Evolutionary conservation across 2,113 vertebrate genomes (phyloP).

Genomic region (Hypomesus transpacificus): DNA sequence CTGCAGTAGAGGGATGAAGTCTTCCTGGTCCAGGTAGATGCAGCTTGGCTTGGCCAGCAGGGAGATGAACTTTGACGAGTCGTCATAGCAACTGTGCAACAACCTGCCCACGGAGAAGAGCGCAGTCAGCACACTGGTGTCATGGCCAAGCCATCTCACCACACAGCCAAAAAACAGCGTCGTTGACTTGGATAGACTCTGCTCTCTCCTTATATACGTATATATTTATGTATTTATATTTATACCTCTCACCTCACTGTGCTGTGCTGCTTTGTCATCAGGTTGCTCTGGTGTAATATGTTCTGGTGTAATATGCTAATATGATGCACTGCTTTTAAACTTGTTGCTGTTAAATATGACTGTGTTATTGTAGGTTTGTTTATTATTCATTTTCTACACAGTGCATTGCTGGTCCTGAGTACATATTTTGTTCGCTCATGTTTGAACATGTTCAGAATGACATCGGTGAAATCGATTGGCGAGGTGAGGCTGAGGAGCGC

Average conservation of each 20-base stretch:
- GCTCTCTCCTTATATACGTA: too few relatives aligned
- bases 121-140: not conserved
- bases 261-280: too few relatives aligned
- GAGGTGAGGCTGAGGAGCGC: not conserved
- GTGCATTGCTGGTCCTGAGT: too few relatives aligned
- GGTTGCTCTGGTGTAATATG: too few relatives aligned
- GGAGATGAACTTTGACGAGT: constrained; percentile 86
- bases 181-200: too few relatives aligned
- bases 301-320: too few relatives aligned
- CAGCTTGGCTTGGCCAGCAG: constrained; percentile 87
- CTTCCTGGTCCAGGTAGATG: constrained; percentile 89
- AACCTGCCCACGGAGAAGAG: constrained; percentile 69
- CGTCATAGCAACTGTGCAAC: constrained; percentile 88
- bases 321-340: too few relatives aligned
- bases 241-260: too few relatives aligned
- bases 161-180: not conserved
- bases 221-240: too few relatives aligned
- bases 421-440: too few relatives aligned
- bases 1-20: constrained; percentile 95
- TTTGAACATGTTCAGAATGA: not conserved
- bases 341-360: not conserved
- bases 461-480: not conserved
- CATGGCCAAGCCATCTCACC: not conserved
- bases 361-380: too few relatives aligned
- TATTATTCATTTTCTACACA: too few relatives aligned